Evolutionary conservation across 1,140 invertebrate species (phyloP).

Genomic region (Diuraphis noxia): DNA sequence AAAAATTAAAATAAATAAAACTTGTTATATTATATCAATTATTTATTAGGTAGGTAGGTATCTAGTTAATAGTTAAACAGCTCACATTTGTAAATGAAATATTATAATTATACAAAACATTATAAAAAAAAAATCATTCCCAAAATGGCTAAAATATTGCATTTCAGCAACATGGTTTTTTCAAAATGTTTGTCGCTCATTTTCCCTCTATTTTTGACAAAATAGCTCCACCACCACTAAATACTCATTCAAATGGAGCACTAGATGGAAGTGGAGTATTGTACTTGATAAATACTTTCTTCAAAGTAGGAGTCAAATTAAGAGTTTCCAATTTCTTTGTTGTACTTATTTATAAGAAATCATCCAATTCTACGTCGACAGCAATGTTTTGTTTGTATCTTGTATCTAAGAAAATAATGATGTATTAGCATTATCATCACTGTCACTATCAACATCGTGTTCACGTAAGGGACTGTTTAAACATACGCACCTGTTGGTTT

Average conservation of each 20-base stretch:
- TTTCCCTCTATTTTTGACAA: neutral
- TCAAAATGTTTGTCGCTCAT: no score
- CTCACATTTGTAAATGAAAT: no score
- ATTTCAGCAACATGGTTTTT: no score
- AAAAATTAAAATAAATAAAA: no score
- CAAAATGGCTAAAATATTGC: no score
- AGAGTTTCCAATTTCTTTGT: neutral
- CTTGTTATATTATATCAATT: no score
- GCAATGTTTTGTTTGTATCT: neutral
- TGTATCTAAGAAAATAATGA: neutral
- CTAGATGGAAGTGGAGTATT: neutral
- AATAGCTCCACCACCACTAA: neutral
- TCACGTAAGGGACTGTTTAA: neutral
- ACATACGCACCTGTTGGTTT: neutral
- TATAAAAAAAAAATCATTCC: no score
- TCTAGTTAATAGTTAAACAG: no score
- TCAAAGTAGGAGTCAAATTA: neutral
- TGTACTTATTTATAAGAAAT: neutral
- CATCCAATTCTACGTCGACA: neutral
- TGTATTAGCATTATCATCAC: neutral
- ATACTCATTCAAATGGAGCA: neutral
- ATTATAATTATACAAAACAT: no score
- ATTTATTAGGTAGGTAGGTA: no score
- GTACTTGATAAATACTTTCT: neutral
- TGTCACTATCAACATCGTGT: neutral